Conservation (phyloP, 2,888 invertebrate species). For the Macrophya annulata region DNA sequence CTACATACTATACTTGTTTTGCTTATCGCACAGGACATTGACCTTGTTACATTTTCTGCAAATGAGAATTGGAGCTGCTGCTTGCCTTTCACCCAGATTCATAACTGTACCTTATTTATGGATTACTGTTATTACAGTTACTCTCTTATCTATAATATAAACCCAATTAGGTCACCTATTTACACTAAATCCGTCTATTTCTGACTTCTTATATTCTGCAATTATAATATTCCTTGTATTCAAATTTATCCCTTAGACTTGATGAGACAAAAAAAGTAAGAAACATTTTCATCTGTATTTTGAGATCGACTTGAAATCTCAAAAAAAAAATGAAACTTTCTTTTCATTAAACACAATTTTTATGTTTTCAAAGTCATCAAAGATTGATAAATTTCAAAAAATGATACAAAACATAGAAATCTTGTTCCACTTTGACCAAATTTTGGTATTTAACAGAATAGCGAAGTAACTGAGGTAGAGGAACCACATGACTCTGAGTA, state of each 20-base stretch:
- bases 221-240: background rate
- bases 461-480: conserved; percentile 74
- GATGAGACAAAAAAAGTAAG: background rate
- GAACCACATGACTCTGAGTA: conserved; percentile 76
- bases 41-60: conserved; percentile 45
- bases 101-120: conserved; percentile 51
- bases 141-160: background rate
- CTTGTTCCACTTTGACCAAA: background rate
- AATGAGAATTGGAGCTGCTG: conserved; percentile 49
- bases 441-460: conserved; percentile 68
- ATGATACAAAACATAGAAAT: background rate
- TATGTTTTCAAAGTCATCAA: background rate
- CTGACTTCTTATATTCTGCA: background rate
- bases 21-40: conserved; percentile 43
- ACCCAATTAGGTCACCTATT: conserved; percentile 22
- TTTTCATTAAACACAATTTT: background rate
- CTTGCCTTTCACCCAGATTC: conserved; percentile 55
- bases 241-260: background rate
- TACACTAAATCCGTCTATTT: background rate
- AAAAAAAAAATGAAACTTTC: background rate
- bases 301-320: too few species aligned
- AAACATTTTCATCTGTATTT: background rate
- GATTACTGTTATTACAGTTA: conserved; percentile 6
- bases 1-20: background rate
- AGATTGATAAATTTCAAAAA: background rate